Evolutionary conservation across 2,797 vertebrate genomes (phyloP).

Genomic region (Enteromius argenteus): DNA sequence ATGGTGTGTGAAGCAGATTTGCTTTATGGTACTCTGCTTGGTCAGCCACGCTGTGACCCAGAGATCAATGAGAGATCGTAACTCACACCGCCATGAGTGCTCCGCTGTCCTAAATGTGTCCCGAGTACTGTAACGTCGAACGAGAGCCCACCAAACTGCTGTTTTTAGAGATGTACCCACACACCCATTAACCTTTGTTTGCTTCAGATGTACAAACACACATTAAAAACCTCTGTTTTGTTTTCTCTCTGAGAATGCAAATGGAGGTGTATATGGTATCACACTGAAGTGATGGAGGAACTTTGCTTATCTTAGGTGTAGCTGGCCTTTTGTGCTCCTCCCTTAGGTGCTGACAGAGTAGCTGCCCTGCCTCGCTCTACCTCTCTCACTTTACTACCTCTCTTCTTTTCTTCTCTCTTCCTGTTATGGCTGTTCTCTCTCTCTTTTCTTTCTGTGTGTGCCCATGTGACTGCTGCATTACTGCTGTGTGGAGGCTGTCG

Average conservation of each 20-base stretch:
- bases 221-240: not conserved
- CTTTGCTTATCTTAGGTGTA: conserved; percentile 61
- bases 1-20: conserved; percentile 56
- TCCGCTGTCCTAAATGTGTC: not conserved
- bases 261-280: conserved; percentile 44
- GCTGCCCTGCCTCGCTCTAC: conserved; percentile 65
- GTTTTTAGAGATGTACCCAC: conserved; percentile 54
- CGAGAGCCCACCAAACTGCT: conserved; percentile 26
- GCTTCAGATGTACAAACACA: conserved; percentile 47
- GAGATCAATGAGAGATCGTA: conserved; percentile 33
- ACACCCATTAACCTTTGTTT: conserved; percentile 36
- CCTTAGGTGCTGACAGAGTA: conserved; percentile 73
- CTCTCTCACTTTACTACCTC: conserved; percentile 80
- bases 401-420: conserved; percentile 59
- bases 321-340: conserved; percentile 66
- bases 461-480: conserved; percentile 78
- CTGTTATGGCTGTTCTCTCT: conserved; percentile 28
- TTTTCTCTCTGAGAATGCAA: conserved; percentile 7
- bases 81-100: not conserved
- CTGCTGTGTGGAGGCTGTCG: conserved; percentile 66
- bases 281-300: conserved; percentile 55
- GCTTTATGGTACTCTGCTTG: conserved; percentile 49
- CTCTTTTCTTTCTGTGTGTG: conserved; percentile 44
- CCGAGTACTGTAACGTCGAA: not conserved
- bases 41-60: conserved; percentile 24